Evolutionary conservation across 2,797 vertebrate species (phyloP), one percentile per base, ranked within the genome.

Genomic region (Gobionotothen gibberifrons): DNA sequence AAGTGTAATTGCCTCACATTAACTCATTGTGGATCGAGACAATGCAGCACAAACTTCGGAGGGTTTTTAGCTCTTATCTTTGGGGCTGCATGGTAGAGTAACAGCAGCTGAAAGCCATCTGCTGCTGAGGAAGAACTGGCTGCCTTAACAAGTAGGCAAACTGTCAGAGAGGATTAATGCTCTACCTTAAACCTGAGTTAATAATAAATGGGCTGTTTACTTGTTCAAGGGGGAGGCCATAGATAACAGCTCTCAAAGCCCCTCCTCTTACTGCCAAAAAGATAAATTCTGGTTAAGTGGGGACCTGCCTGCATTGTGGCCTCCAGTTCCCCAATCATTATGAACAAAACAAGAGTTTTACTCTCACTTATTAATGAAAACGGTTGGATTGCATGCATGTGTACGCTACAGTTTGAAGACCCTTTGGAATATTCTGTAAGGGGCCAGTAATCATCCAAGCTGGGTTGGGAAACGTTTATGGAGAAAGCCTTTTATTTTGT

Each of bases 191-290:
- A 95, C 93, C 93, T 94, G 93, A 96, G 95, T 95, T 95, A 95
- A 96, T 96, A 96, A 96, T 96, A 95, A 96, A 96, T 96, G 94
- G 94, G 91, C 93, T 95, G 95, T 95, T 96, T 96, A 95, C 94
- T 94, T 93, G 92, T 95, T 95, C 92, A 93, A 93, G 94, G 93
- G 94, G 94, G 93, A 94, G 92, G 92, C 92, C 94, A 95, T 94
- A 94, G 94, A 96, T 96, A 95, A 95, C 93, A 80, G 91, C 84
- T 76, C 90, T 93, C 90, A 92, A 89, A 92, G 91, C 91, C 94
- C 93, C 94, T 94, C 93, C 94, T 94, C 92, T 93, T 91, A 93
- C 93, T 95, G 95, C 93, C 94, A 94, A 94, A 95, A 94, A 95
- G 93, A 96, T 95, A 94, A 94, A 95, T 95, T 95, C 94, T 94